These are phyloP conservation scores for Aricia agestis DNA, from an alignment of 1,140 invertebrate genomes.

Conservation along the genomic window DNA sequence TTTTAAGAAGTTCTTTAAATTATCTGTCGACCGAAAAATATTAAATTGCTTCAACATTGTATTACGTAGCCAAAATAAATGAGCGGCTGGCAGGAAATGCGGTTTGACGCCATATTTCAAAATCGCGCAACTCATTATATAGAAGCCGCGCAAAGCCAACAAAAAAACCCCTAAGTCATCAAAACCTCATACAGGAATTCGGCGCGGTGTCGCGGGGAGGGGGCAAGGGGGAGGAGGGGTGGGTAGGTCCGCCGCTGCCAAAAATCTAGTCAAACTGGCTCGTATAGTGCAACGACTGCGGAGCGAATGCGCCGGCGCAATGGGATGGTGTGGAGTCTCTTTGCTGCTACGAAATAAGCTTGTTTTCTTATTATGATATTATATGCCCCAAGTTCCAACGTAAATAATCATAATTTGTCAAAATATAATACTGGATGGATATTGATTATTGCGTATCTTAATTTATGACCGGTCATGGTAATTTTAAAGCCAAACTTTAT, in stretches of 20 bases:
- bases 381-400: no score
- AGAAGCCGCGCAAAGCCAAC: conserved; percentile 19
- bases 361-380: no score
- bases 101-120: conserved; percentile 7
- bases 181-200: conserved; percentile 54
- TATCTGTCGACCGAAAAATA: no score
- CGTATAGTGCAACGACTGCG: conserved; percentile 67
- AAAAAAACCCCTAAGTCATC: conserved; percentile 51
- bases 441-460: no score
- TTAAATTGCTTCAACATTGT: neutral
- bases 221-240: conserved; percentile 26
- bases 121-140: conserved; percentile 17
- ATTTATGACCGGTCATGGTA: no score
- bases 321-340: conserved; percentile 36
- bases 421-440: no score
- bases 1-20: no score
- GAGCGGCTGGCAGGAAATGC: neutral
- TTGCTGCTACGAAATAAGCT: neutral
- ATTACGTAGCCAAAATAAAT: neutral
- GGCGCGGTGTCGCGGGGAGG: conserved; percentile 27
- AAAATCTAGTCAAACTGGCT: conserved; percentile 74
- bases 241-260: conserved; percentile 48
- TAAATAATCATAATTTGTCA: no score
- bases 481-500: no score
- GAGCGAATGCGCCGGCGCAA: conserved; percentile 48